These are phyloP conservation scores for Eptatretus atami DNA, from an alignment of 2,797 vertebrate genomes.

Conservation along the genomic window DNA sequence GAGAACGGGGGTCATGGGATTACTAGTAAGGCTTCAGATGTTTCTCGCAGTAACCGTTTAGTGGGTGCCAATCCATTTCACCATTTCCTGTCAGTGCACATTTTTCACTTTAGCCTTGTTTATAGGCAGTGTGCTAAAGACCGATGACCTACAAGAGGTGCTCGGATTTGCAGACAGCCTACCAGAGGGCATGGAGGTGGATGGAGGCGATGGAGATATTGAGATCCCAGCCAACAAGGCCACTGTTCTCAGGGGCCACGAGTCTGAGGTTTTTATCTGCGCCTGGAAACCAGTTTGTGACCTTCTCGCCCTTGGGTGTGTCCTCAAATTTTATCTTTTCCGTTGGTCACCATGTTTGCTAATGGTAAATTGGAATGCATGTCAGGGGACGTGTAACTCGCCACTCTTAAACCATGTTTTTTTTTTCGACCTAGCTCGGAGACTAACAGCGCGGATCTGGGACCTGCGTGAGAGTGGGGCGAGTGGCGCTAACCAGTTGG, in stretches of 20 bases:
- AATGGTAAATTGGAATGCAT: not conserved
- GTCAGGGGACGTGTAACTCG: too few relatives aligned
- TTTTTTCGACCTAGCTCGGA: conserved; percentile 21
- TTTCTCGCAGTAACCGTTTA: not conserved
- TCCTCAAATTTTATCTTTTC: conserved; percentile 1
- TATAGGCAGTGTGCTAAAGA: not conserved
- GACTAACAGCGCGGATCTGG: conserved; percentile 80
- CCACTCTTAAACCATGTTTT: not conserved
- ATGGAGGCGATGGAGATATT: conserved; percentile 23
- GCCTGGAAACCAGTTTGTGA: conserved; percentile 93
- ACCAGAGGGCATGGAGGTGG: conserved; percentile 60
- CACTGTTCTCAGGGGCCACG: conserved; percentile 65
- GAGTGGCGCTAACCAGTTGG: conserved; percentile 53
- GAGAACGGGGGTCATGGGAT: conserved; percentile 57
- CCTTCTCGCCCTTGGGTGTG: conserved; percentile 73
- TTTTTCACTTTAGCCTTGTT: not conserved
- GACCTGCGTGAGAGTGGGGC: conserved; percentile 61
- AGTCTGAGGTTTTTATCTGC: conserved; percentile 91
- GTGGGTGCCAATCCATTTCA: not conserved
- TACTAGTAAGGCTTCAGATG: conserved; percentile 19
- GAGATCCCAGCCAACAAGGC: conserved; percentile 71
- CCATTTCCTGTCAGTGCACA: not conserved
- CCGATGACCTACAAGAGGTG: not conserved
- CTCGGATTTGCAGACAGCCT: conserved; percentile 38
- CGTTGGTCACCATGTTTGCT: not conserved